A percentile compares a stretch with the other conserved stretches of the same genome.
These are phyloP conservation scores for Platysteira castanea DNA, from an alignment of 2,113 vertebrate species.

Conservation along the genomic window DNA sequence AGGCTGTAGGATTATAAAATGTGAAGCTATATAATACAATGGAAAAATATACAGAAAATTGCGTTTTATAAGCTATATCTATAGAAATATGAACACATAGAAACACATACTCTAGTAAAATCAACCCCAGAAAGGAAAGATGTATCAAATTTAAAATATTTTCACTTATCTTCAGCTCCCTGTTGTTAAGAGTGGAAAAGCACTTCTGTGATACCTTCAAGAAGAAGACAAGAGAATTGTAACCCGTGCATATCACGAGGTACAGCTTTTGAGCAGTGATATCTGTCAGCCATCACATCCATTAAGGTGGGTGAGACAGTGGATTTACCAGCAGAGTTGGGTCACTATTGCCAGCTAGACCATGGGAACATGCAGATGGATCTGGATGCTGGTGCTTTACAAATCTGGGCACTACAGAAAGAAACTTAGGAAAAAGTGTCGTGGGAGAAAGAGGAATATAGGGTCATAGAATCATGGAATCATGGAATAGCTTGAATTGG, in stretches of 20 bases:
- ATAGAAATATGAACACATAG: neutral
- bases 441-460: neutral
- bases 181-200: neutral
- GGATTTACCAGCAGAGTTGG: neutral
- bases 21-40: neutral
- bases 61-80: neutral
- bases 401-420: neutral
- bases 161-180: neutral
- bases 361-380: neutral
- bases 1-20: neutral
- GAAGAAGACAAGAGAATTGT: neutral
- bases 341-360: neutral
- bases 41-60: neutral
- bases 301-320: neutral
- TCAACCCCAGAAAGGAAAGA: neutral
- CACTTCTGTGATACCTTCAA: neutral
- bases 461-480: fast-evolving
- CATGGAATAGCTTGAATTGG: too few species aligned
- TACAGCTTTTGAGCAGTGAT: neutral
- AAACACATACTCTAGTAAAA: neutral
- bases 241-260: too few species aligned
- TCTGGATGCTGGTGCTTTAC: neutral
- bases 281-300: neutral
- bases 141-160: neutral
- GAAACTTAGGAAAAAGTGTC: neutral